Conservation (phyloP, 2,888 invertebrate species). For the Luperina testacea region DNA sequence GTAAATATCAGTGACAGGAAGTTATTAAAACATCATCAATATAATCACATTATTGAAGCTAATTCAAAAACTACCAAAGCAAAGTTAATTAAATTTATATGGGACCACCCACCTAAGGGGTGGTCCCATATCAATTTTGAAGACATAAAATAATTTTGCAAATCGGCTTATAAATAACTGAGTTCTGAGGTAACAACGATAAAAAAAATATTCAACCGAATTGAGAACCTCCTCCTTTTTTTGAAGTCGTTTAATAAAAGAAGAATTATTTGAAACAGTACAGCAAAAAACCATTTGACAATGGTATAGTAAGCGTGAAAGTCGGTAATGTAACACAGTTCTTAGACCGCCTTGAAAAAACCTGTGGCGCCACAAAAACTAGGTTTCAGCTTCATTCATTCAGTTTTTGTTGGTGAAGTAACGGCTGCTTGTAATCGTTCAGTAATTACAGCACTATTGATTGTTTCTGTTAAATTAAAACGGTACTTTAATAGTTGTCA, state of each 20-base stretch:
- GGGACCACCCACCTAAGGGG: too few species aligned
- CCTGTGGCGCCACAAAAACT: constrained; percentile 41
- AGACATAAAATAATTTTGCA: too few species aligned
- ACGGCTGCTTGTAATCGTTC: constrained; percentile 51
- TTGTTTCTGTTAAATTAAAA: constrained; percentile 21
- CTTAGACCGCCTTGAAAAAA: constrained; percentile 33
- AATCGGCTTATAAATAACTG: too few species aligned
- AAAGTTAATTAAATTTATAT: too few species aligned
- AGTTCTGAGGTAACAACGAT: too few species aligned
- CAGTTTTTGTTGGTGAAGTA: constrained; percentile 47
- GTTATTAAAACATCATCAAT: too few species aligned
- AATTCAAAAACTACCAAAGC: too few species aligned
- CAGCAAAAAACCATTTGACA: constrained; percentile 21
- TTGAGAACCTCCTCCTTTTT: too few species aligned
- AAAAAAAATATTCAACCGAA: too few species aligned
- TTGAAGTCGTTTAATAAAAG: background rate
- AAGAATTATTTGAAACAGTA: background rate
- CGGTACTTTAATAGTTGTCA: background rate
- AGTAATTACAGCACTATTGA: constrained; percentile 45
- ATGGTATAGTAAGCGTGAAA: constrained; percentile 18
- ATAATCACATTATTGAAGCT: too few species aligned
- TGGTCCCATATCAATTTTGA: too few species aligned
- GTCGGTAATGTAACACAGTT: constrained; percentile 13
- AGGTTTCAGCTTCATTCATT: constrained; percentile 45
- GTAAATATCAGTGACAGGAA: too few species aligned